Evolutionary conservation across 2,113 vertebrate species (phyloP).

Genomic region (Peromyscus polionotus): DNA sequence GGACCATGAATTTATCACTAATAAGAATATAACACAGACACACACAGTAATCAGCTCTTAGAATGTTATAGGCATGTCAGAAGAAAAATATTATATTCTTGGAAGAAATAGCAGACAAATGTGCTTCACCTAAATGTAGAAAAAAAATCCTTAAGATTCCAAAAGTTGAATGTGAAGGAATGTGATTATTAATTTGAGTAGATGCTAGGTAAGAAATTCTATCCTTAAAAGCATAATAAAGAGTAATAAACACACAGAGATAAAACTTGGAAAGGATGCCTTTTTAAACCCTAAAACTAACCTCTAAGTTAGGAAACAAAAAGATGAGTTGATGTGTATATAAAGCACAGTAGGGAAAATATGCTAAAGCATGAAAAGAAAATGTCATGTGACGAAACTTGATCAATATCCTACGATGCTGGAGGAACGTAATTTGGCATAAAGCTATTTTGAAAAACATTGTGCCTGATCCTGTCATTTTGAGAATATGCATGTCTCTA

Average conservation of each 20-base stretch:
- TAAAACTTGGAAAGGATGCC: neutral
- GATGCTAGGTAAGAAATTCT: neutral
- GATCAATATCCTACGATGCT: neutral
- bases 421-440: neutral
- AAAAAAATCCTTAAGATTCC: neutral
- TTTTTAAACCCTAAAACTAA: constrained; percentile 2
- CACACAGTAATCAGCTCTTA: neutral
- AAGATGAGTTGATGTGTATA: neutral
- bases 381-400: neutral
- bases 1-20: neutral
- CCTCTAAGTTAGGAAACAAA: neutral
- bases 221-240: neutral
- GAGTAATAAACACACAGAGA: neutral
- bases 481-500: neutral
- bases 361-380: neutral
- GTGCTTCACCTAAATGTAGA: neutral
- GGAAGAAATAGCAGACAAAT: neutral
- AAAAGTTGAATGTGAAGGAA: neutral
- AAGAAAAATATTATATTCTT: neutral
- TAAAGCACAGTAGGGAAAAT: neutral
- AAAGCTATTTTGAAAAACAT: neutral
- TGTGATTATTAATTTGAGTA: neutral
- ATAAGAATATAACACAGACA: neutral
- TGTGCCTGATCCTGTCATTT: neutral
- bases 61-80: neutral